phyloP scores from a whole-genome alignment of 1,140 invertebrate species.

The Drosophila setifemur region DNA sequence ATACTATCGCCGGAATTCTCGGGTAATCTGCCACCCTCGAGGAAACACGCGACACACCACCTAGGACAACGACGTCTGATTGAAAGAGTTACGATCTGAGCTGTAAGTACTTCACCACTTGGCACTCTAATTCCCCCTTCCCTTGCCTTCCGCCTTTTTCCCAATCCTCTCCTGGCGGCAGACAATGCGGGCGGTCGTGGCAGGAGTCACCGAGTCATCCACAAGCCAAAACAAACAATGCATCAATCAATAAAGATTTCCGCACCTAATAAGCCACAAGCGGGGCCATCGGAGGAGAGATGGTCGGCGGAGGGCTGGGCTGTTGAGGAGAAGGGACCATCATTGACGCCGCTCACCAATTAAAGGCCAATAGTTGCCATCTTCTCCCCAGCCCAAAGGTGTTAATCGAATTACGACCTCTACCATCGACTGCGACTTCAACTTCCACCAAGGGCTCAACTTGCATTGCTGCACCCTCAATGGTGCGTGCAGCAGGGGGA shows the following conservation, averaged over 20 bases:
- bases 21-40: no score
- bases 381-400: slow-evolving; percentile 50
- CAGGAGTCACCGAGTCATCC: slow-evolving; percentile 34
- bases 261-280: slow-evolving; percentile 76
- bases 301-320: not conserved
- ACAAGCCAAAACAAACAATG: slow-evolving; percentile 72
- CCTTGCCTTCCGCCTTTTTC: not conserved
- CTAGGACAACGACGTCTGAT: slow-evolving; percentile 20
- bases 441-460: slow-evolving; percentile 1
- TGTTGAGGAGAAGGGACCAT: slow-evolving; percentile 23
- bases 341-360: slow-evolving; percentile 69
- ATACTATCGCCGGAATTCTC: no score
- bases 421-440: slow-evolving; percentile 8
- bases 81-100: slow-evolving; percentile 70
- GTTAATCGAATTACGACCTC: slow-evolving; percentile 75
- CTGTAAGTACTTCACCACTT: slow-evolving; percentile 46
- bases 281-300: not conserved
- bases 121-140: not conserved
- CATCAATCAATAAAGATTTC: slow-evolving; percentile 81
- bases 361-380: slow-evolving; percentile 66
- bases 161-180: not conserved
- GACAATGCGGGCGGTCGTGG: slow-evolving; percentile 57
- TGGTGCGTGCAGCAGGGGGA: slow-evolving; percentile 16
- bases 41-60: no score
- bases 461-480: slow-evolving; percentile 29